Base-by-base conservation (phyloP, 2,888 invertebrate species). In the Alsophila aescularia region DNA sequence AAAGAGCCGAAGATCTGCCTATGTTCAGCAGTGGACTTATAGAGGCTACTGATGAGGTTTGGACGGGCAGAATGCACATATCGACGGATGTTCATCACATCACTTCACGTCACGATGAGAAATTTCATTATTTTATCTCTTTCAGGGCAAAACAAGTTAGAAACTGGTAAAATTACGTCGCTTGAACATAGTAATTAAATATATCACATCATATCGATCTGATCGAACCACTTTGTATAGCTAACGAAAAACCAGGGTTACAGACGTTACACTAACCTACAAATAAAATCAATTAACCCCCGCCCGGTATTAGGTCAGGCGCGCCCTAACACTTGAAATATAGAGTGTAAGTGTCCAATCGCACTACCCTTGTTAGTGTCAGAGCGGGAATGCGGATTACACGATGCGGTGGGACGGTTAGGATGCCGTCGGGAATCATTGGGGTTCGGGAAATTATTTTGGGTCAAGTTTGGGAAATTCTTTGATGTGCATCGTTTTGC, bases 291-390 rank as follows among this genome's bases (percentile, higher is more conserved):
- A 66, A 66, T 66, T 69, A 49, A 51, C 55, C 42, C 37, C 27
- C 55, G n/a, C 41, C 50, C 12, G 7, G 27, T 31, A 31, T 12
- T 12, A 35, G 34, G 14, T 35, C 15, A 15, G 34, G 15, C 13
- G 32, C 40, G 27, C 24, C 58, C 53, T 52, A 59, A 52, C 60
- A 66, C 63, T 65, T 66, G 58, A 68, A 75, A 75, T 68, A 75
- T 68, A 62, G 71, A 73, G 70, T 64, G 70, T 40, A 70, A 72
- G 66, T 62, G 66, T 70, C 67, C 73, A 75, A 52, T 52, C 13
- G 34, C 35, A 52, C 41, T 71, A 85, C 87, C 88, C 88, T 85
- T 84, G 87, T 88, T 87, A 87, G 79, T 83, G 87, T 87, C 87
- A 83, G 70, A 68, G 78, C 77, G 69, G 75, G 77, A 83, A 83